Evolutionary conservation across 2,888 invertebrate genomes (phyloP), one percentile per base, ranked within the genome.

Genomic region (Amphiduros pacificus): DNA sequence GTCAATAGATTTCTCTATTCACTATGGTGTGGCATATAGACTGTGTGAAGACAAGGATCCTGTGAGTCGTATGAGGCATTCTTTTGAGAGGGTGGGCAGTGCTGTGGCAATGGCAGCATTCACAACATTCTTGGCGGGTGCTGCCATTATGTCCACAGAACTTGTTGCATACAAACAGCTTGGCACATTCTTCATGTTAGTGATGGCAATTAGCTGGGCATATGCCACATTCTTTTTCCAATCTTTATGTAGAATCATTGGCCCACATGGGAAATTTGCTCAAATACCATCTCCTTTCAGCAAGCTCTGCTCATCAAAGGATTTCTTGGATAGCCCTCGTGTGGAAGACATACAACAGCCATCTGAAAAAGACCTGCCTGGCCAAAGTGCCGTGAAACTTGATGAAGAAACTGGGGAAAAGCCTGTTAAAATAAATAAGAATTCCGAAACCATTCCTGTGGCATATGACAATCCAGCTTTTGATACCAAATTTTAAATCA

Each of bases 151-250:
- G 67, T 89, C 90, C 40, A 93, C 94, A 1, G 87, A 88, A 73
- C 89, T 95, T 55, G 85, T 94, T 57, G 92, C 94, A 0, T 96
- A 96, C 81, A 90, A 90, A 71, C 93, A 93, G 84, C 92, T 95
- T 66, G 95, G 93, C 27, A 85, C 89, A 58, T 95, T 97, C 82
- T 85, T 96, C 65, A 87, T 92, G 59, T 86, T 92, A 48, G 89
- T 94, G 5, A 94, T 93, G 89, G 84, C 87, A 17, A 87, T 91
- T 22, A 94, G 93, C 83, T 96, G 94, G 93, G 60, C 77, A 1
- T 82, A 75, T 64, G 70, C 82, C 26, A 77, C 77, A 24, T 77
- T 82, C 67, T 77, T 81, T 70, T 79, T 81, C 65, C 72, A 75
- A 41, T 74, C 66, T 4, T 78, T 93, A 61, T 85, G 94, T 26